A percentile compares a stretch with the other conserved stretches of the same genome.
These are phyloP conservation scores for Phyllotis vaccarum DNA, from an alignment of 2,797 vertebrate species.

Conservation along the genomic window DNA sequence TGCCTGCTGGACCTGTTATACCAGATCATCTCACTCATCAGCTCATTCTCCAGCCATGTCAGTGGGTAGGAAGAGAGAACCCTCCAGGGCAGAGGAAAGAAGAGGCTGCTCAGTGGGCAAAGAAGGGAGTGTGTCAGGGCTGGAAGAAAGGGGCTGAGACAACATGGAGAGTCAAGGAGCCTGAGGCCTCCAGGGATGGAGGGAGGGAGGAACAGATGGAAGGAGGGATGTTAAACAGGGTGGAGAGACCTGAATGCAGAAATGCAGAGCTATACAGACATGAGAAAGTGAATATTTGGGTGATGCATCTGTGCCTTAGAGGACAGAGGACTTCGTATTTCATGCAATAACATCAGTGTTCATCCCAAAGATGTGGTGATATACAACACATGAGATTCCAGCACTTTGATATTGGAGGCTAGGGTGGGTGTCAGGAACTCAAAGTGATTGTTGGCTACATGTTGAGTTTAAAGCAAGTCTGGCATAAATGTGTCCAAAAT, in stretches of 20 bases:
- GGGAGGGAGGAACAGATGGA: background rate
- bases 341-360: background rate
- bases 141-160: background rate
- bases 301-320: background rate
- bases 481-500: background rate
- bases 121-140: background rate
- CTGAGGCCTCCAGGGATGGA: background rate
- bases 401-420: background rate
- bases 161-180: too few relatives aligned
- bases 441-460: background rate
- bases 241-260: background rate
- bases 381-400: background rate
- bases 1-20: slow-evolving; percentile 77
- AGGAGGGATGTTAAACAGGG: too few relatives aligned
- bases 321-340: background rate
- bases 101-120: too few relatives aligned
- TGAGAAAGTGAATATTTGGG: background rate
- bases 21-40: background rate
- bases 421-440: background rate
- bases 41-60: slow-evolving; percentile 76
- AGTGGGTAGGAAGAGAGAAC: background rate
- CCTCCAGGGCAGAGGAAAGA: background rate
- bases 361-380: background rate
- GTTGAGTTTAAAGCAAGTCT: background rate
- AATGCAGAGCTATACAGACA: background rate